Base-by-base conservation (phyloP, 2,113 vertebrate genomes). In the Hippocampus barbouri region DNA sequence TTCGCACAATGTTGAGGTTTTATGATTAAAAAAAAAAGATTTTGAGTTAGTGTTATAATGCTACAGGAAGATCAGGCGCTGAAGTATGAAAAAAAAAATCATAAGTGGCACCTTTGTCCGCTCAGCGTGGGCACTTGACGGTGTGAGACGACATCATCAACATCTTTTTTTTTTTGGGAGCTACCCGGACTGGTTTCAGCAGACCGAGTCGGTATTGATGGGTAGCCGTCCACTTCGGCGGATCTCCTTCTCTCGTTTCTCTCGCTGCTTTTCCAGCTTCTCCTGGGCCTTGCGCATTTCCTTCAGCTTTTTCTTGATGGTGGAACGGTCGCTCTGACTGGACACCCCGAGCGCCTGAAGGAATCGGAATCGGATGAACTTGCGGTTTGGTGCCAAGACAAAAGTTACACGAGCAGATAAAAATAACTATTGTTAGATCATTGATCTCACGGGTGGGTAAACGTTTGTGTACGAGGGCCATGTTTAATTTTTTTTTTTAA, bases 301-400 rank as follows among this genome's bases (percentile, higher is more conserved):
- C 85, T 95, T 96, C 68, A 96, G 93, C 86, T 95, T 96, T 71
- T 94, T 96, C 90, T 95, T 94, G 88, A 96, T 94, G 20, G 86
- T 92, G 66, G 93, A 92, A 57, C 95, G 91, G 70, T 97, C 94
- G 49, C 89, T 94, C 87, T 95, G 94, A 89, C 93, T 94, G 34
- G 87, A 91, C 79, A 95, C 94, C 49, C 94, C 93, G 7, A 96
- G 90, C 5, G 87, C 91, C 94, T 95, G 79, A 54, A 4, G 8
- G 3, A 41, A 38, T 38, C 34, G 34, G 34, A 38, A 38, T 38
- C 1, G 15, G 47, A 49, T 18, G 18, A 5, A 49, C 4, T 54
- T 54, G n/a, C 21, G 10, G n/a, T 56, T n/a, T n/a, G 1, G 53
- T 23, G n/a, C 4, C n/a, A n/a, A 23, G 9, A 10, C 53, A 38